Evolutionary conservation across 2,113 vertebrate species (phyloP).

Genomic region (Donacobius atricapilla): DNA sequence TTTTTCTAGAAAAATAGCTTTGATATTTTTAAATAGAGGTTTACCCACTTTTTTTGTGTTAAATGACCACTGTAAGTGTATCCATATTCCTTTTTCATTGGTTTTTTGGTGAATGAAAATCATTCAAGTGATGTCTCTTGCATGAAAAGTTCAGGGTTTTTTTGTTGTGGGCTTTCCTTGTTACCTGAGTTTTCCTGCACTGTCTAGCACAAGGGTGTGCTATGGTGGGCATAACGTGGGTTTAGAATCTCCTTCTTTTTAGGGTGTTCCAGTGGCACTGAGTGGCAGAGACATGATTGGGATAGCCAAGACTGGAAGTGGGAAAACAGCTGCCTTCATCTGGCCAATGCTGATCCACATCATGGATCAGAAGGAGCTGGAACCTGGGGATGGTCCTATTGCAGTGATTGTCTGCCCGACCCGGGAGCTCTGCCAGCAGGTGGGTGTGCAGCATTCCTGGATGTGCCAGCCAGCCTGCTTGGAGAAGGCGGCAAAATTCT

Average conservation of each 20-base stretch:
- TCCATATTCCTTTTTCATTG: background rate
- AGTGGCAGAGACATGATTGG: slow-evolving; percentile 98
- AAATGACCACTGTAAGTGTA: background rate
- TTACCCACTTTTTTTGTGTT: background rate
- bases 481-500: background rate
- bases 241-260: background rate
- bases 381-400: slow-evolving; percentile 92
- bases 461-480: background rate
- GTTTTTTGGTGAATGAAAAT: background rate
- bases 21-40: background rate
- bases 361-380: slow-evolving; percentile 97
- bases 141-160: background rate
- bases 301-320: slow-evolving; percentile 97
- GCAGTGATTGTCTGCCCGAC: slow-evolving; percentile 95
- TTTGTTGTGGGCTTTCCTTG: background rate
- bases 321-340: slow-evolving; percentile 97
- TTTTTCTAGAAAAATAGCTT: background rate
- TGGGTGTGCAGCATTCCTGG: background rate
- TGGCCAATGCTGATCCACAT: slow-evolving; percentile 99
- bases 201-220: background rate
- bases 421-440: slow-evolving; percentile 98
- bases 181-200: background rate
- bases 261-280: slow-evolving; percentile 95
- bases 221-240: background rate
- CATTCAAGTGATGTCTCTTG: background rate